phyloP scores from a whole-genome alignment of 2,888 invertebrate species.

The Oasisia sp. region DNA sequence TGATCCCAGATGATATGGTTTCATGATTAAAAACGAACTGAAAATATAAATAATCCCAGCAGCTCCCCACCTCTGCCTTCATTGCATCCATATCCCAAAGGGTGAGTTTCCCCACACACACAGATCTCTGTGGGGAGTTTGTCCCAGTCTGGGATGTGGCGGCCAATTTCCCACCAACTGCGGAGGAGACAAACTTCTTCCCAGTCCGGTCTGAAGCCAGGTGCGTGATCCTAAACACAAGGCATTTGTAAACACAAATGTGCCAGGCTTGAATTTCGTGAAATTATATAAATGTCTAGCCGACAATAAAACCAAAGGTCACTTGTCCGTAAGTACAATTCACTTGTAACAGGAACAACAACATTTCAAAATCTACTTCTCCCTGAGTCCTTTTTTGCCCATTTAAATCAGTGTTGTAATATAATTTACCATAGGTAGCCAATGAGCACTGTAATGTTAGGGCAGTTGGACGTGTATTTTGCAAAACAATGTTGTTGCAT shows the following conservation, averaged over 20 bases:
- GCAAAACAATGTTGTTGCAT: too few species aligned
- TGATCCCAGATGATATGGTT: too few species aligned
- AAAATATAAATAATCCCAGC: not conserved
- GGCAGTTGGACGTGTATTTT: too few species aligned
- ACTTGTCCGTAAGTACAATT: too few species aligned
- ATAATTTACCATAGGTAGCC: too few species aligned
- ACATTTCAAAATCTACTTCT: too few species aligned
- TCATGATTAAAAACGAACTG: not conserved
- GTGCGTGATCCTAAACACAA: constrained; percentile 30
- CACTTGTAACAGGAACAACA: too few species aligned
- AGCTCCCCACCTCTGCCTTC: constrained; percentile 67
- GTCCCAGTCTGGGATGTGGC: not conserved
- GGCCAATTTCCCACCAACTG: constrained; percentile 42
- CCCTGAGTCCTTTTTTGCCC: too few species aligned
- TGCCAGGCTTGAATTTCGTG: not conserved
- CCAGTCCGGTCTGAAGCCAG: constrained; percentile 70
- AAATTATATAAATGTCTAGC: too few species aligned
- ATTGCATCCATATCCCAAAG: constrained; percentile 72
- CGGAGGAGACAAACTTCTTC: constrained; percentile 65
- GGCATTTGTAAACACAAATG: not conserved
- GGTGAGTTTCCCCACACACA: constrained; percentile 67
- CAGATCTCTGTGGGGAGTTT: constrained; percentile 31
- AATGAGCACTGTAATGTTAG: too few species aligned
- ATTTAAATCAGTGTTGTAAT: too few species aligned
- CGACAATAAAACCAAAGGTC: too few species aligned